Base-by-base conservation (phyloP, 1,140 invertebrate species). In the Nasonia vitripennis region DNA sequence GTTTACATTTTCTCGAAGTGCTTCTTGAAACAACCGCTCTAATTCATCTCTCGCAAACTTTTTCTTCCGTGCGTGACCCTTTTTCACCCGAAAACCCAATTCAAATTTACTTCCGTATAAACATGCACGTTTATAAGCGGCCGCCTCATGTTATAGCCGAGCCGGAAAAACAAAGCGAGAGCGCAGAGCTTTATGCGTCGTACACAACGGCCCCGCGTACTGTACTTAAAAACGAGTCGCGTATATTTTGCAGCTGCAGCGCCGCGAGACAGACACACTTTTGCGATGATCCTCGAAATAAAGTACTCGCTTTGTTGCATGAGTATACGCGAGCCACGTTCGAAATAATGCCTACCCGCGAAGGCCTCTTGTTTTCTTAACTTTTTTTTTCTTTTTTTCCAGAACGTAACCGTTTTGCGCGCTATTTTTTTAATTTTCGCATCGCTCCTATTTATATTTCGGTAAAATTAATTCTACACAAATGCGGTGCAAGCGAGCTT, bases 271-370 rank as follows among this genome's bases (percentile, higher is more conserved):
- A 62, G 55, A 62, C 17, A 6, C 55, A 7, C 55, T 62, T 62
- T 62, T 62, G 55, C 55, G 55, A 62, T 62, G 34, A 11, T 34
- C 78, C 31, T 79, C 34, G 70, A 81, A 70, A 45, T 81, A 48
- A 81, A 45, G 67, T 71, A 71, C 48, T 81, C 34, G 11, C 27
- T 55, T 81, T 81, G 31, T 74, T 74, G 55, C 70, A 74, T 37
- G 70, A 81, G 80, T 14, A 48, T 14, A 45, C 14, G 7, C 12
- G 10, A 12, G 48, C 4, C 55, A 20, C 55, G 20, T 62, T 62
- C 20, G 70, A 73, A 81, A 81, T 81, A 81, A 73, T 81, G 55
- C 41, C 55, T 62, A 62, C 55, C 10, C 41, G 20, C 20, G 2
- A 14, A 14, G 51, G 79, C 41, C 11, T 37, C 34, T 71, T 14